Conservation (phyloP, 2,888 invertebrate species). For the Lepidocyrtoides sp. region DNA sequence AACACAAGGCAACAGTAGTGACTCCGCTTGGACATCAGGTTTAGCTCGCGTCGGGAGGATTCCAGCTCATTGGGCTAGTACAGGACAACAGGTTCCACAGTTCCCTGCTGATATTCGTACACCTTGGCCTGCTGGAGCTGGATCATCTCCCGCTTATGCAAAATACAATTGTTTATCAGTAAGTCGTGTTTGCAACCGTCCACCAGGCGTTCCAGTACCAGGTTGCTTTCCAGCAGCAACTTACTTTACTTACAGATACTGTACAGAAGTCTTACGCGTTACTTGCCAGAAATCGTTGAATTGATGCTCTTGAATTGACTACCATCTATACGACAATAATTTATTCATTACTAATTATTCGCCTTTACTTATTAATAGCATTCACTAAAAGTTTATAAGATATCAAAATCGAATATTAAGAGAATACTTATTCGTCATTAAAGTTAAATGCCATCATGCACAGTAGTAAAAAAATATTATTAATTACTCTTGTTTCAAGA, state of each 20-base stretch:
- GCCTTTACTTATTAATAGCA: too few species aligned
- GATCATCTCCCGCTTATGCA: constrained; percentile 15
- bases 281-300: neutral
- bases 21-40: constrained; percentile 42
- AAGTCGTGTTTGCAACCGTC: constrained; percentile 2
- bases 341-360: too few species aligned
- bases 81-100: neutral
- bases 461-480: too few species aligned
- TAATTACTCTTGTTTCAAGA: too few species aligned
- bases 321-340: too few species aligned
- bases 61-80: constrained; percentile 34
- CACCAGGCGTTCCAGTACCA: neutral
- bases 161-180: constrained; percentile 11
- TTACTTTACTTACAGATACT: neutral
- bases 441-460: too few species aligned
- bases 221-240: constrained; percentile 36
- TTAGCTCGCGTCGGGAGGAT: neutral
- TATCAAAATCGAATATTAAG: too few species aligned
- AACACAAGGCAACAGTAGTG: constrained; percentile 55
- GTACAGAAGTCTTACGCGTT: neutral
- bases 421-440: too few species aligned
- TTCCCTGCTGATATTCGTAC: neutral
- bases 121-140: constrained; percentile 54
- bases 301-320: too few species aligned
- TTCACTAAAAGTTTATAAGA: too few species aligned